Percentiles rank a stretch among this genome's conserved stretches.
phyloP scores from a whole-genome alignment of 2,888 invertebrate genomes.

The Harpalus rubripes region DNA sequence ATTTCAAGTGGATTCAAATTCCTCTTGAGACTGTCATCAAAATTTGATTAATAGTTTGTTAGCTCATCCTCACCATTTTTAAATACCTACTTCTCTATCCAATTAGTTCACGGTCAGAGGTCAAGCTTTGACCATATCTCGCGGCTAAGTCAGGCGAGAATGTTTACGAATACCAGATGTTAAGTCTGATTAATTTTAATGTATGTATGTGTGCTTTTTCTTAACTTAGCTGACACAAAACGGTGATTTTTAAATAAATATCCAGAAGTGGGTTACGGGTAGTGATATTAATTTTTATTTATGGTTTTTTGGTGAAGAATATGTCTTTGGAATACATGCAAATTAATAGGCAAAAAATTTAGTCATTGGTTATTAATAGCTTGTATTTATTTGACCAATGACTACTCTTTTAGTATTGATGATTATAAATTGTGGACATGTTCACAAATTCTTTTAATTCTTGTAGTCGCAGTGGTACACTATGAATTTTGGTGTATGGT shows the following conservation, averaged over 20 bases:
- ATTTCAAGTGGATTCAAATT: conserved; percentile 25
- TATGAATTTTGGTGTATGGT: no score
- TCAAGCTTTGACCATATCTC: conserved; percentile 13
- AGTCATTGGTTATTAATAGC: not conserved
- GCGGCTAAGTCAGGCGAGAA: not conserved
- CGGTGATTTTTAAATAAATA: conserved; percentile 11
- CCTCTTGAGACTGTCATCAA: conserved; percentile 34
- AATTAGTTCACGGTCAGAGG: conserved; percentile 39
- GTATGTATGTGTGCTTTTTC: not conserved
- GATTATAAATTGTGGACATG: not conserved
- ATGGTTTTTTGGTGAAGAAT: conserved; percentile 10
- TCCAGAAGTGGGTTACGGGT: not conserved
- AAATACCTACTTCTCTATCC: conserved; percentile 34
- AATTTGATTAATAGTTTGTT: conserved; percentile 43
- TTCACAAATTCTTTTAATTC: not conserved
- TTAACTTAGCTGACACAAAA: conserved; percentile 16
- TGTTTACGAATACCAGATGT: conserved; percentile 38
- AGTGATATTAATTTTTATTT: conserved; percentile 23
- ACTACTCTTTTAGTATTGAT: not conserved
- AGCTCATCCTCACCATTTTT: conserved; percentile 27
- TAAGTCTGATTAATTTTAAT: conserved; percentile 30
- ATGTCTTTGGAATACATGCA: not conserved
- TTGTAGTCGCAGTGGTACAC: not conserved
- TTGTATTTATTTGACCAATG: not conserved
- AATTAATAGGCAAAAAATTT: not conserved